Conservation (phyloP, 2,888 invertebrate species). For the Geophilus truncorum region DNA sequence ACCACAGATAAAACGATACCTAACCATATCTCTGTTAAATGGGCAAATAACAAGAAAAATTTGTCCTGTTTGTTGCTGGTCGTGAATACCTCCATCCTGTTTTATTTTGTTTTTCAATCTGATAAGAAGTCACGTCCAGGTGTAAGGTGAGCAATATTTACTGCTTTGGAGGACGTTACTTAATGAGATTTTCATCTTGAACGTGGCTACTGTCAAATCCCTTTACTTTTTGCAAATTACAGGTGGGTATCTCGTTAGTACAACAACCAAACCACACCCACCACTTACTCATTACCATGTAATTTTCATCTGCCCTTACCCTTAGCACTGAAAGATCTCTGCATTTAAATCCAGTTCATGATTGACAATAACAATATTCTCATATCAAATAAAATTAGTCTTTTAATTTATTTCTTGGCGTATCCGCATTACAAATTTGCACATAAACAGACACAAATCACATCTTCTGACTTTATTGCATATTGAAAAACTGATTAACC, state of each 20-base stretch:
- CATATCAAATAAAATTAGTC: neutral
- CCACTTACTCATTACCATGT: constrained; percentile 20
- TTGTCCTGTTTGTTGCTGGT: too few relatives aligned
- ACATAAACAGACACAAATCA: neutral
- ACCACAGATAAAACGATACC: neutral
- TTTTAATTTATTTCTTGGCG: neutral
- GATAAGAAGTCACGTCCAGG: neutral
- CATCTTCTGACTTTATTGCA: neutral
- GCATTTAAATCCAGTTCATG: neutral
- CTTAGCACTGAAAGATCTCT: neutral
- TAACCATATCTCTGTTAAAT: too few relatives aligned
- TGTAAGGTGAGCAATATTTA: constrained; percentile 8
- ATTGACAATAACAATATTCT: constrained; percentile 7
- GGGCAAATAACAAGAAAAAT: neutral
- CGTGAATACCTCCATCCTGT: neutral
- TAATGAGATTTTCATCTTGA: constrained; percentile 16
- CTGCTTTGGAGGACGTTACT: neutral
- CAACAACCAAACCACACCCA: constrained; percentile 4
- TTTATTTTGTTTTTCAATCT: neutral
- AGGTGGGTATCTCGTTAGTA: constrained; percentile 12
- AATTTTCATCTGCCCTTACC: constrained; percentile 14
- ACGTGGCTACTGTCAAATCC: constrained; percentile 15
- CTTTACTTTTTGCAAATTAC: constrained; percentile 16
- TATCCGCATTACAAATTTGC: constrained; percentile 11
- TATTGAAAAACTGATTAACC: constrained; percentile 14